Evolutionary conservation across 2,888 invertebrate species (phyloP), one percentile per base, ranked within the genome.

Genomic region (Steinernema scapterisci): DNA sequence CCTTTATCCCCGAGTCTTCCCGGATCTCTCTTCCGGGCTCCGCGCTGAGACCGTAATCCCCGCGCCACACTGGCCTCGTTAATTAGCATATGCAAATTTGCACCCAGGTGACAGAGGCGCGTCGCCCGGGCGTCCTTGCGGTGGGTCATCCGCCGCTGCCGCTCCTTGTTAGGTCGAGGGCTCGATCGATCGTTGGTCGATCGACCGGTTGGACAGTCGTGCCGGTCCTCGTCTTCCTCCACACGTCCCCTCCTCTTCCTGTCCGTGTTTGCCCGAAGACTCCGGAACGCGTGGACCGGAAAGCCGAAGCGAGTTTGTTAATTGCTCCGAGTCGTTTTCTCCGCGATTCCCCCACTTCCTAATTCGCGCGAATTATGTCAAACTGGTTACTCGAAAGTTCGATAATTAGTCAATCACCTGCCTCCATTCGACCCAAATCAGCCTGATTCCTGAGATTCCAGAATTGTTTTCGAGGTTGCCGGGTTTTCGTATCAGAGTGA

Each of bases 31-130:
- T 48, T 19, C 48, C 16, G 48, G 13, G 16, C 38, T 3, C 38
- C 54, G 25, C 54, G 2, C 2, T 23, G 2, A 13, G 23, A 13
- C 54, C 5, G 19, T 16, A 63, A 31, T 31, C 63, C 63, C 3
- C 16, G 13, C 63, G 63, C 63, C 63, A 31, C 63, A 27, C 63
- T 9, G 31, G 31, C 63, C 1, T 25, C 13, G 9, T 31, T 31
- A 63, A 63, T 63, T 63, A 63, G 63, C 63, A 63, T 63, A 63
- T 63, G 63, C 63, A 63, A 63, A 63, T 31, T 16, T 63, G 63
- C 63, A 63, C 31, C 63, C 63, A 63, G 63, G 63, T 63, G 63
- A 21, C 63, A 48, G 48, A 16, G 48, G 45, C 54, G n/a, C n/a
- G n/a, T 38, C 1, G 38, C 31, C 13, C 25, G 25, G 31, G 31